Evolutionary conservation across 2,797 vertebrate genomes (phyloP).

Genomic region (Pempheris klunzingeri): DNA sequence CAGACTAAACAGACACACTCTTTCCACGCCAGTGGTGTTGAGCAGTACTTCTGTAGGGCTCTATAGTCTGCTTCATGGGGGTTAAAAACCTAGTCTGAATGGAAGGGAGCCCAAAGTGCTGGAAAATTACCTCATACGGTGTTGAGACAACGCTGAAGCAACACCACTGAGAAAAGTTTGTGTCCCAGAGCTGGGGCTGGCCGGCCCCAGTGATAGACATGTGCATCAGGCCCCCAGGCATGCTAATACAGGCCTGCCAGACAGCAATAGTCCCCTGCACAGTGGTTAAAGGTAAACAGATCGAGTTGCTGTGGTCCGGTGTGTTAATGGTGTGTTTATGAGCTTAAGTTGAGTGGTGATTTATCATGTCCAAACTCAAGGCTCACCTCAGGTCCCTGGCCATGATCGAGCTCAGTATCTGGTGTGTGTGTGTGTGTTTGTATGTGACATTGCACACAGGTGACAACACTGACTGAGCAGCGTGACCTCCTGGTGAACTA

Average conservation of each 20-base stretch:
- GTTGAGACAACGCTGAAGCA: conserved; percentile 11
- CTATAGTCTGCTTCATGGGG: conserved; percentile 7
- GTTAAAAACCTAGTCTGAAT: background rate
- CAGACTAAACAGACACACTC: conserved; percentile 9
- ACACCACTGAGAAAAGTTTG: conserved; percentile 14
- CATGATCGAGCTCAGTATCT: conserved; percentile 43
- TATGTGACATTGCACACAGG: conserved; percentile 46
- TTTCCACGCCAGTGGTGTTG: background rate
- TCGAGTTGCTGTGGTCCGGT: conserved; percentile 73
- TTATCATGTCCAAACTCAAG: conserved; percentile 69
- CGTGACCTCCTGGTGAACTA: conserved; percentile 60
- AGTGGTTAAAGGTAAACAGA: conserved; percentile 74
- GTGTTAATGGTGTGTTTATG: conserved; percentile 84
- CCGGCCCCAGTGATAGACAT: conserved; percentile 37
- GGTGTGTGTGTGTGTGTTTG: conserved; percentile 8
- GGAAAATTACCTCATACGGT: conserved; percentile 46
- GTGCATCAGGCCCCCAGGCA: conserved; percentile 41
- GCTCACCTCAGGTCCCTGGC: conserved; percentile 45
- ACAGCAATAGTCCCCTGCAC: conserved; percentile 44
- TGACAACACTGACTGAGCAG: conserved; percentile 46
- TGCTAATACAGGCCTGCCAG: conserved; percentile 55
- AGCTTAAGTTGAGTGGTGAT: conserved; percentile 79
- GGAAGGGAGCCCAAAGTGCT: background rate
- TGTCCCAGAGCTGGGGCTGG: conserved; percentile 21
- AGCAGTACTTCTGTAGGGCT: conserved; percentile 13